Base-by-base conservation (phyloP, 2,888 invertebrate species). In the Gnatocerus cornutus region DNA sequence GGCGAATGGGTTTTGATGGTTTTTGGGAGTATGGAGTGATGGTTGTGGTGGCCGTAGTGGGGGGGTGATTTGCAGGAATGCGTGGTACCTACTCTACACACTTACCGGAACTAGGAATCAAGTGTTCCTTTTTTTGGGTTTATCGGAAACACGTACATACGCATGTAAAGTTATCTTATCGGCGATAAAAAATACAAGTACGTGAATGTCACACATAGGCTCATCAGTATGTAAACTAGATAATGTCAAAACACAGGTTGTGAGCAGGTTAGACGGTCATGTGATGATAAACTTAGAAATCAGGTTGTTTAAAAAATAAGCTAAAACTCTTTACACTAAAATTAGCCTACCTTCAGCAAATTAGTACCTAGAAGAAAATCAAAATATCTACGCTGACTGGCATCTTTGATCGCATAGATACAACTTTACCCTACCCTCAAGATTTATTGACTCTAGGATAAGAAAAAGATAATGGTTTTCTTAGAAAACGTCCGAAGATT, bases 161-260 rank as follows among this genome's bases (percentile, higher is more conserved):
- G 52, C 21, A 4, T 53, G 53, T 16, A 6, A 6, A 8, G 21
- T 64, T 56, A 56, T 56, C 56, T 65, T 56, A 56, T 56, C 56
- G 16, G 5, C 48, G 65, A 65, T 65, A 65, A 65, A 65, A 65
- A 37, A 48, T n/a, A 65, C 64, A 64, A 64, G 55, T 30, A 45
- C 37, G 37, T 56, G 53, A 53, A 63, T 53, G 63, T 63, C 63
- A 53, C 63, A 63, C 63, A 52, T 53, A 53, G 53, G 8, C 53
- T 39, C 33, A 43, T 53, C 53, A 41, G 14, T 63, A 63, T 43
- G 52, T 61, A 45, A 59, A 59, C 21, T 45, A n/a, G 16, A 55
- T 55, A 21, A 21, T 29, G 13, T 41, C 41, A 27, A 10, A 9
- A 61, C 37, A 61, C 37, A 62, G 33, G 48, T 13, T 50, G 14